Evolutionary conservation across 2,797 vertebrate species (phyloP), one percentile per base, ranked within the genome.

Genomic region (Sebastes matsubarae): DNA sequence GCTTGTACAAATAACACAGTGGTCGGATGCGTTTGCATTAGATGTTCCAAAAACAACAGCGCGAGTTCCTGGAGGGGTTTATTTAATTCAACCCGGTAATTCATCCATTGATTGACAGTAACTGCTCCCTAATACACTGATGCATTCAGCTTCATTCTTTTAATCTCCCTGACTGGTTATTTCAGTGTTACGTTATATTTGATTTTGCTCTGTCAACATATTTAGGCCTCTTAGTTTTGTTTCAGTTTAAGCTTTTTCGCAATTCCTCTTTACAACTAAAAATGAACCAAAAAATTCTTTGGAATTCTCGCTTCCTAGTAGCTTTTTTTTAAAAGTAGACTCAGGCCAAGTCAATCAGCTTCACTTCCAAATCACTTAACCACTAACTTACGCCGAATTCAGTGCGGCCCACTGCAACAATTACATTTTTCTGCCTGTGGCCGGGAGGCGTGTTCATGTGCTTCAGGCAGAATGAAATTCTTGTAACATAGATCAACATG

Each of bases 121-220:
- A 92, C 76, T 79, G 70, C 87, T 82, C 83, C 84, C 46, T 68
- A 71, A 82, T 66, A 77, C 80, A 71, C 72, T 80, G 71, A 88
- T 86, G 76, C 82, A 61, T 88, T 85, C 80, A 79, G 75, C 72
- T 84, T 68, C 5, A 59, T 75, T 36, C 50, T 30, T 84, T 55
- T 27, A 30, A 75, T 66, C 52, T 50, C 13, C 24, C 2, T 61
- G 6, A 18, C 5, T 65, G 76, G 60, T 71, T 73, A n/a, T 59
- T 71, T 68, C 20, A 16, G 11, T 55, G 9, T 84, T 38, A 52
- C 38, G 16, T 42, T 16, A 42, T 46, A 54, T 75, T 79, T 25
- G 9, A 69, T 25, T 70, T 68, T 14, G 18, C 57, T 67, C 25
- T 59, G 3, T 77, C 60, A 78, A 2, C 63, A 75, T 5, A 50